Evolutionary conservation across 2,888 invertebrate species (phyloP).

Genomic region (Leptura quadrifasciata): DNA sequence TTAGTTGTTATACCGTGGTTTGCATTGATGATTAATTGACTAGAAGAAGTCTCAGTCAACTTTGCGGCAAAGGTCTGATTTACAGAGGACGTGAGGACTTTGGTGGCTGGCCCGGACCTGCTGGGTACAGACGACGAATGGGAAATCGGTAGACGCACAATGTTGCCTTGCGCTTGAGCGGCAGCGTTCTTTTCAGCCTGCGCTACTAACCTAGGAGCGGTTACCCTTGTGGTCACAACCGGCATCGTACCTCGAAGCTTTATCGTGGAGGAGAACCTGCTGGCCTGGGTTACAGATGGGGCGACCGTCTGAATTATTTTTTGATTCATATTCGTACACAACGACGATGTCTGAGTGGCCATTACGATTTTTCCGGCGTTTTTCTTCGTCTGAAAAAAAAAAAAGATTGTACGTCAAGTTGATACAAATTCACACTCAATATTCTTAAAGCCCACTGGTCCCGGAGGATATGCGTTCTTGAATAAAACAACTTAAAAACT

Average conservation of each 20-base stretch:
- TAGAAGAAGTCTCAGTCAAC: constrained; percentile 75
- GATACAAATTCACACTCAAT: too few species aligned
- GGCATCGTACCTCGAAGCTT: constrained; percentile 67
- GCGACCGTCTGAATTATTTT: constrained; percentile 63
- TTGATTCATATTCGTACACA: constrained; percentile 57
- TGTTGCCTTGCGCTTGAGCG: constrained; percentile 60
- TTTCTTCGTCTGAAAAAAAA: constrained; percentile 69
- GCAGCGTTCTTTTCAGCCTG: constrained; percentile 75
- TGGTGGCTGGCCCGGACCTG: constrained; percentile 68
- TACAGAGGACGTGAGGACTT: constrained; percentile 70
- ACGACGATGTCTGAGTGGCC: constrained; percentile 44
- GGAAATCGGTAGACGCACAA: constrained; percentile 71
- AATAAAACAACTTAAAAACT: too few species aligned
- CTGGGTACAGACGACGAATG: constrained; percentile 76
- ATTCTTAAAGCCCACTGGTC: too few species aligned
- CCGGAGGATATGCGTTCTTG: too few species aligned
- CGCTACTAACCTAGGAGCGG: constrained; percentile 76
- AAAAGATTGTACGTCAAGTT: neutral
- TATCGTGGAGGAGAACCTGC: constrained; percentile 57
- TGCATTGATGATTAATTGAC: constrained; percentile 56
- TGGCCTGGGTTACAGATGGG: constrained; percentile 58
- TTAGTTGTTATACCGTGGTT: constrained; percentile 45
- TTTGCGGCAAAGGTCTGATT: constrained; percentile 85
- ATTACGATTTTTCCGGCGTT: constrained; percentile 68
- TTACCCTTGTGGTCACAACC: constrained; percentile 61